Base-by-base conservation (phyloP, 2,113 vertebrate genomes). In the Stictonetta naevosa region DNA sequence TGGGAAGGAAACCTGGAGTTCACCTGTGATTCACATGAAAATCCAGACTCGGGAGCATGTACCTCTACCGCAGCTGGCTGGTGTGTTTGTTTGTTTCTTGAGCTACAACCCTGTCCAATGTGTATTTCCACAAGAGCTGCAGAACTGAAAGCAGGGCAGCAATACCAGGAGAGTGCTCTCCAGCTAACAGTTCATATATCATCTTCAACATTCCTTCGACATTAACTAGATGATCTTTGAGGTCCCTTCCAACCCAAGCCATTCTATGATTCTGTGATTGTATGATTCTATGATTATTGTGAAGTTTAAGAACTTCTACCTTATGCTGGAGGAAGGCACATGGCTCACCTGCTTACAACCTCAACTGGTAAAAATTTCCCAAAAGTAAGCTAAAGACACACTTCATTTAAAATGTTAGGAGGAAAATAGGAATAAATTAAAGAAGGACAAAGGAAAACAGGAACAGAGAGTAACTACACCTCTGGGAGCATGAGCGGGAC, bases 91-190 rank as follows among this genome's bases (percentile, higher is more conserved):
- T 40, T 42, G 18, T n/a, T 60, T 34, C 48, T 20, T 15, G 28
- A 88, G 64, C 13, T 73, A 38, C 19, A 52, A 13, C 33, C 55
- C 36, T 29, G 23, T 19, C 20, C 60, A 33, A 12, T n/a, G 33
- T 0, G 1, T n/a, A 6, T 58, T 52, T n/a, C 72, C 52, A 1
- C 10, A 11, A 8, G 6, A 20, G 26, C 19, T 62, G 56, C 17
- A 42, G 55, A 72, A 29, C 26, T 28, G 40, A 33, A 36, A 88
- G 34, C 48, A 40, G 50, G 78, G 4, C n/a, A 36, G 56, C 18
- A 59, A 5, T 4, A 4, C 21, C 18, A 60, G 50, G n/a, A 53
- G 48, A 21, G 26, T 0, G 0, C 26, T 50, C 8, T 6, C 4
- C 16, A 2, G 12, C 4, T 28, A 21, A 25, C 10, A 31, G 6